Evolutionary conservation across 2,113 vertebrate species (phyloP).

Genomic region (Istiophorus platypterus): DNA sequence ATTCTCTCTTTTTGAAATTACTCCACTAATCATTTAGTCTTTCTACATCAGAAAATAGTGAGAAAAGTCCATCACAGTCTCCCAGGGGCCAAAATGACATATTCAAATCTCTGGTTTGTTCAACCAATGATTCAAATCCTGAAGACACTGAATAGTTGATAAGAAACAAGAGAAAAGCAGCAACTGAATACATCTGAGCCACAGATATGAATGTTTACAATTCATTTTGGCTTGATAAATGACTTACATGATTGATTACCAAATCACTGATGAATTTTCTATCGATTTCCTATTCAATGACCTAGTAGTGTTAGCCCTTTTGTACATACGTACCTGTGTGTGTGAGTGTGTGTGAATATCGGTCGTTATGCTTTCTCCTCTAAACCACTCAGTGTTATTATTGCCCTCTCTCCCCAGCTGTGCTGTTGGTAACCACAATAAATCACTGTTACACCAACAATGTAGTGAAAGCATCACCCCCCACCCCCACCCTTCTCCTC

Average conservation of each 20-base stretch:
- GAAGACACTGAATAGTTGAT: too few relatives aligned
- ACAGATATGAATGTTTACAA: too few relatives aligned
- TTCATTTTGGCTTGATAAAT: too few relatives aligned
- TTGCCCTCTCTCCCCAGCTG: constrained; percentile 38
- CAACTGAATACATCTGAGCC: too few relatives aligned
- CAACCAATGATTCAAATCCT: too few relatives aligned
- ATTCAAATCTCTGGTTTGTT: too few relatives aligned
- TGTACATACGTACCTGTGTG: neutral
- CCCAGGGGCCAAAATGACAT: too few relatives aligned
- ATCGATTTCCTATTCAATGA: constrained; percentile 20
- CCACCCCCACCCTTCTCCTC: neutral
- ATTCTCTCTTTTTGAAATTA: too few relatives aligned
- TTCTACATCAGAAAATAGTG: too few relatives aligned
- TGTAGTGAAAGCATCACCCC: constrained; percentile 37
- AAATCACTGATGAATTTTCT: neutral
- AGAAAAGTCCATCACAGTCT: too few relatives aligned
- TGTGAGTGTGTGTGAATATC: constrained; percentile 16
- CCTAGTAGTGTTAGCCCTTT: constrained; percentile 9
- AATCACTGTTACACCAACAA: constrained; percentile 43
- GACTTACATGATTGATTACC: neutral
- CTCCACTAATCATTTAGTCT: too few relatives aligned
- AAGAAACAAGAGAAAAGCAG: too few relatives aligned
- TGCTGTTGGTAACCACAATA: constrained; percentile 52
- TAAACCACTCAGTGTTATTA: constrained; percentile 66
- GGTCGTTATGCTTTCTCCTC: constrained; percentile 50